Conservation (phyloP, 2,113 vertebrate genomes). For the Trichomycterus rosablanca region DNA sequence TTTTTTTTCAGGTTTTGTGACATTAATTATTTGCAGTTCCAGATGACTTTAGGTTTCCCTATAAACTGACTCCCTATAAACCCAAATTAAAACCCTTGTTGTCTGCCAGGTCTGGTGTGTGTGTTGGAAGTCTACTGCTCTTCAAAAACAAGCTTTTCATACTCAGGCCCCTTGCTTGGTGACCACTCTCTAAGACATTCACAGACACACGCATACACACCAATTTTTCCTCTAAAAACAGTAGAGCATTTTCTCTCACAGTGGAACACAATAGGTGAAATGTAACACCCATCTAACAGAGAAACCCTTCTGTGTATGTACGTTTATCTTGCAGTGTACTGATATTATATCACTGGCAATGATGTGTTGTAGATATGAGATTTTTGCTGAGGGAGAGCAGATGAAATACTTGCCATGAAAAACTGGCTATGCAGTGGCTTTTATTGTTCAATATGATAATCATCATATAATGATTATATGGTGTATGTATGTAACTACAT, state of each 20-base stretch:
- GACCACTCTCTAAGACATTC: neutral
- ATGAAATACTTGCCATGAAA: slow-evolving; percentile 1
- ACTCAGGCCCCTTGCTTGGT: slow-evolving; percentile 9
- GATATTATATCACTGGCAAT: no score
- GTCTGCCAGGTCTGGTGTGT: neutral
- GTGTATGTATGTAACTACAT: no score
- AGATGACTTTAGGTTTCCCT: slow-evolving; percentile 36
- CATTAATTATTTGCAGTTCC: slow-evolving; percentile 35
- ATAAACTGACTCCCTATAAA: slow-evolving; percentile 31
- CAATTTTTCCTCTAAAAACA: slow-evolving; percentile 16
- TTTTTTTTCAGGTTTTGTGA: slow-evolving; percentile 14
- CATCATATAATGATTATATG: no score
- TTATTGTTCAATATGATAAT: no score
- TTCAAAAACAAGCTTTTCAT: slow-evolving; percentile 23
- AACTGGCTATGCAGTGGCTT: neutral
- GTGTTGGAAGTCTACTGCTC: slow-evolving; percentile 13
- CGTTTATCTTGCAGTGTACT: slow-evolving; percentile 62
- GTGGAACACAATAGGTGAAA: slow-evolving; percentile 15
- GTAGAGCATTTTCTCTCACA: slow-evolving; percentile 6
- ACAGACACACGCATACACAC: neutral
- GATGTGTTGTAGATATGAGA: slow-evolving; percentile 35
- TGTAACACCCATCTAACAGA: neutral
- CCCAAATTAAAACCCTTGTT: slow-evolving; percentile 38
- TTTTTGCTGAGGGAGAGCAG: slow-evolving; percentile 36
- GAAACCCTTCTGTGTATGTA: slow-evolving; percentile 5